A percentile compares a stretch with the other conserved stretches of the same genome.
Conservation (phyloP, 2,888 invertebrate species). For the Agrilus cyanescens region DNA sequence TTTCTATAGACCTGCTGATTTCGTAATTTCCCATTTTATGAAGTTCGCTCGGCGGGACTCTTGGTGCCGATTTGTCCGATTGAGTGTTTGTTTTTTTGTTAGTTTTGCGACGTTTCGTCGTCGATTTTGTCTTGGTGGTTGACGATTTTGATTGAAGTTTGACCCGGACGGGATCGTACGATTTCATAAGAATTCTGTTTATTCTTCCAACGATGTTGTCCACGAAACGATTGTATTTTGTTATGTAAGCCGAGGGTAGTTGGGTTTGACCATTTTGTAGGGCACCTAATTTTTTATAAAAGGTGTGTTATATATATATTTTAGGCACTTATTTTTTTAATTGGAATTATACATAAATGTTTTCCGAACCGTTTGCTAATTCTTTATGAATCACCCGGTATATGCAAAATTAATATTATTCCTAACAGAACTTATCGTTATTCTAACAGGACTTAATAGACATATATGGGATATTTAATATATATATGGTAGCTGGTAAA, state of each 20-base stretch:
- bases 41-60: conserved; percentile 10
- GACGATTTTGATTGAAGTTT: conserved; percentile 45
- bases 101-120: conserved; percentile 19
- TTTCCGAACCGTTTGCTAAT: too few species aligned
- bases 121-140: conserved; percentile 33
- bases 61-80: conserved; percentile 7
- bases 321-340: too few species aligned
- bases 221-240: conserved; percentile 76
- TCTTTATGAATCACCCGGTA: too few species aligned
- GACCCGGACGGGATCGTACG: conserved; percentile 78
- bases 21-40: conserved; percentile 32
- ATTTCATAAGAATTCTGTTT: conserved; percentile 65
- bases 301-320: too few species aligned
- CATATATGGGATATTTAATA: too few species aligned
- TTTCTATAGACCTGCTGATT: conserved; percentile 26
- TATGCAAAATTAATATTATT: too few species aligned
- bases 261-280: conserved; percentile 19
- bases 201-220: conserved; percentile 73
- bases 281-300: conserved; percentile 6
- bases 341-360: too few species aligned
- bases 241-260: conserved; percentile 60
- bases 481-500: too few species aligned
- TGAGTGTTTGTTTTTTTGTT: conserved; percentile 12
- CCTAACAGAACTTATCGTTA: too few species aligned
- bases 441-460: too few species aligned